Percentiles rank a stretch among this genome's conserved stretches.
Conservation (phyloP, 2,797 vertebrate genomes). For the Ispidina lecontei region DNA sequence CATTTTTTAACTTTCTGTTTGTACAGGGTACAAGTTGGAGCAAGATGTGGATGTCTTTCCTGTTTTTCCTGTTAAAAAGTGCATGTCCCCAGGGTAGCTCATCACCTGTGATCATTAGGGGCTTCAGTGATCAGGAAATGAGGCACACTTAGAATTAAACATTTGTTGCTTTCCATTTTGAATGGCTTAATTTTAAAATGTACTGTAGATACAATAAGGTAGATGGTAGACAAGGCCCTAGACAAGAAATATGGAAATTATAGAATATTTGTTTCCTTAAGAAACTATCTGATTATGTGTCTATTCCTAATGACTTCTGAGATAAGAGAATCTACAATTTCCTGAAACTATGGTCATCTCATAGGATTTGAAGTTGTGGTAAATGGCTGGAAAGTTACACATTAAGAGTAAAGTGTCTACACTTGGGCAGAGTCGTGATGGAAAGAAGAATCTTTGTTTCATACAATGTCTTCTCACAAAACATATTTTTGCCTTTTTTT, state of each 20-base stretch:
- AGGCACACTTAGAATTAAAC: background rate
- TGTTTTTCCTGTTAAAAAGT: slow-evolving; percentile 57
- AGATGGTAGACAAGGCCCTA: background rate
- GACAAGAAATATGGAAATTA: background rate
- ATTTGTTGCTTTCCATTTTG: background rate
- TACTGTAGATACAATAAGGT: slow-evolving; percentile 10
- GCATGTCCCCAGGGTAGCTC: slow-evolving; percentile 23
- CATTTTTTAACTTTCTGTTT: slow-evolving; percentile 30
- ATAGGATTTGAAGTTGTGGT: background rate
- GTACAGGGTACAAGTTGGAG: slow-evolving; percentile 43
- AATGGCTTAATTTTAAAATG: slow-evolving; percentile 36
- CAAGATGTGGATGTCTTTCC: slow-evolving; percentile 38
- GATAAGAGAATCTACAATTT: background rate
- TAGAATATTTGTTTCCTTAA: background rate
- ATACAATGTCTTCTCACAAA: background rate
- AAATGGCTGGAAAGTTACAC: background rate
- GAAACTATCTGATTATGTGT: background rate
- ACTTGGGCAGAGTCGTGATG: background rate
- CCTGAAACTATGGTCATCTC: background rate
- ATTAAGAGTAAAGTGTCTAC: background rate
- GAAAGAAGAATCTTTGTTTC: background rate
- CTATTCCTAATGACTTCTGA: slow-evolving; percentile 11
- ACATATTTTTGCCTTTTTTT: background rate
- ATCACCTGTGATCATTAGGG: slow-evolving; percentile 19
- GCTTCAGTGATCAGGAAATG: slow-evolving; percentile 36